Evolutionary conservation across 2,113 vertebrate species (phyloP), one percentile per base, ranked within the genome.

Genomic region (Lipophrys pholis): DNA sequence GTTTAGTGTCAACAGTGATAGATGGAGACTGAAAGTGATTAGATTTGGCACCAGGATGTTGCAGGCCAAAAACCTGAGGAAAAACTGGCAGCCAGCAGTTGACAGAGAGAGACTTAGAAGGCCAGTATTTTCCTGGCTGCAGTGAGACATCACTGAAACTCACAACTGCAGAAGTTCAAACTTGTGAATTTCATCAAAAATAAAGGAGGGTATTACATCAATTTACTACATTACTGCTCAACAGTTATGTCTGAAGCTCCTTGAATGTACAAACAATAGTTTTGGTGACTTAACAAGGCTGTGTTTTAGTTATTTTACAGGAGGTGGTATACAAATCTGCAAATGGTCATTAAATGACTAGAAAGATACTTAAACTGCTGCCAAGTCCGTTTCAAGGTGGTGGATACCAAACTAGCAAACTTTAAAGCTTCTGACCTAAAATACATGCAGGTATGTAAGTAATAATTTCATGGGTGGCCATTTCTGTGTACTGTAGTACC

Each of bases 1-100:
- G 55, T 66, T 71, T 54, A 17, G 51, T 62, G 76, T 80, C 82
- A 70, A 30, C 67, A 45, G 63, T 82, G 77, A 81, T 80, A 49
- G 59, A 76, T 76, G 49, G 77, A 73, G 50, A 39, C 40, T 53
- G 45, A 70, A 68, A 45, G 48, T 68, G 39, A 87, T 77, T 71
- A 9, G n/a, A 68, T 80, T 46, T 77, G 72, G 62, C 79, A 65
- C 5, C 36, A 53, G 12, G 11, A 46, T 38, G 41, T 62, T n/a
- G 15, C 8, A 69, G 51, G 45, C 41, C 54, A 43, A 50, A 74
- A 77, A 73, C 45, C 54, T 60, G 41, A 49, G 61, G 48, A 65
- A 53, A 73, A 69, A 41, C 10, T 14, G 51, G 6, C 49, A 76
- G 17, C 14, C 5, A 69, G 38, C n/a, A 3, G 10, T 52, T 5